A percentile compares a stretch with the other conserved stretches of the same genome.
These are phyloP conservation scores for Uloborus plumipes DNA, from an alignment of 2,888 invertebrate genomes.

Conservation along the genomic window DNA sequence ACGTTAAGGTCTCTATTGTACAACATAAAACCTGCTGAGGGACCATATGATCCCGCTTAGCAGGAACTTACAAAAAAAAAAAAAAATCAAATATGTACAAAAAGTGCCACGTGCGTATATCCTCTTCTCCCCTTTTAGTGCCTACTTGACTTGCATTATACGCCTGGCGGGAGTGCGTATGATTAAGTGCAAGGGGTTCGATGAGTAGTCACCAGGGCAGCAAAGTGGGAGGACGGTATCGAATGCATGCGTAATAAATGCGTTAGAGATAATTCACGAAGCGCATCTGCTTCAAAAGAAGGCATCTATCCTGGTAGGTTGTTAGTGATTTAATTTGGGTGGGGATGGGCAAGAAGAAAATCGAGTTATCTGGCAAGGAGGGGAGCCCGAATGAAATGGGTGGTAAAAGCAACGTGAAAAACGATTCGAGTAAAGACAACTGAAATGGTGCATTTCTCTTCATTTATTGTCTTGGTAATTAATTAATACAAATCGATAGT, in stretches of 20 bases:
- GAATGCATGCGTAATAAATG: slow-evolving; percentile 18
- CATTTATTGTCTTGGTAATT: no score
- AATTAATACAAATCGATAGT: no score
- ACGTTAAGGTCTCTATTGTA: no score
- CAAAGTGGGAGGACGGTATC: neutral
- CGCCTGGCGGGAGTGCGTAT: slow-evolving; percentile 36
- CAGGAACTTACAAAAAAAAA: slow-evolving; percentile 2
- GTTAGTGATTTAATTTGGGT: slow-evolving; percentile 50
- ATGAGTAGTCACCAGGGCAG: neutral
- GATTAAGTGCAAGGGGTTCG: slow-evolving; percentile 16
- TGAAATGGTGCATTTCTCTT: no score
- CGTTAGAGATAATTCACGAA: slow-evolving; percentile 27
- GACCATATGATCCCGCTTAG: slow-evolving; percentile 45
- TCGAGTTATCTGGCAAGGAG: slow-evolving; percentile 32
- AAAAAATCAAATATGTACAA: neutral
- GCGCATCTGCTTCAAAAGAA: slow-evolving; percentile 24
- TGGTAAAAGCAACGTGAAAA: slow-evolving; percentile 10
- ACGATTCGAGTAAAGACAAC: neutral
- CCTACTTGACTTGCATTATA: slow-evolving; percentile 53
- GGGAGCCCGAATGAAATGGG: slow-evolving; percentile 9
- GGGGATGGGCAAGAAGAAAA: slow-evolving; percentile 26
- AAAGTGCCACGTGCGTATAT: neutral
- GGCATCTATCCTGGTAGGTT: slow-evolving; percentile 22
- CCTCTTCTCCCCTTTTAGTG: slow-evolving; percentile 21
- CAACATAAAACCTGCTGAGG: slow-evolving; percentile 7